Evolutionary conservation across 2,888 invertebrate genomes (phyloP), one percentile per base, ranked within the genome.

Genomic region (Heliothis peltigera): DNA sequence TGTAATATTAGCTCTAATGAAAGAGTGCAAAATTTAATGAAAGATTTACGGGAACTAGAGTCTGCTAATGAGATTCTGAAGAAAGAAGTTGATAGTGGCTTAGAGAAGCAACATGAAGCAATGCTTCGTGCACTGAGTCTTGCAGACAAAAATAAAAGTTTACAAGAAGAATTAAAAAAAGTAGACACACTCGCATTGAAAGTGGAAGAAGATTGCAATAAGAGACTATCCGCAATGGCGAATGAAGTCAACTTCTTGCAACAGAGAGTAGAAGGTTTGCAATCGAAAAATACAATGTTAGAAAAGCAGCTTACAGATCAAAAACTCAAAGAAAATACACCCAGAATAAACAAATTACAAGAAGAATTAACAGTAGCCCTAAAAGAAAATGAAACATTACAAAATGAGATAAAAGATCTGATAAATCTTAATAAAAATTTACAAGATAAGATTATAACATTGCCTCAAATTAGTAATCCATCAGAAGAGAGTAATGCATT

Each of bases 121-220:
- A 98, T 98, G 97, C 94, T 97, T 48, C 93, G 97, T 75, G 97
- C 98, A 5, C 90, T 98, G 47, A 95, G 95, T 82, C 94, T 97
- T 57, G 97, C 97, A n/a, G 97, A 97, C 75, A 95, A 96, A 79
- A 98, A 97, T 82, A 96, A 96, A 84, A 92, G 92, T 63, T 87
- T 98, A 55, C 96, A 97, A 88, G 96, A 96, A 64, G 97, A 97
- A 87, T 84, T 98, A 71, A 95, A 96, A 73, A 97, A 97, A 84
- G 96, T 98, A 52, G 97, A 97, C 86, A 95, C 96, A 75, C 95
- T 97, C 72, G 97, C 98, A 2, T 88, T 98, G 65, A 96, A 96
- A 72, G 97, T 98, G 12, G 98, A 98, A 92, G 96, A 96, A 42
- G 97, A 97, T 84, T 97, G 97, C 70, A 97, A 97, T 87, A 95